A percentile compares a stretch with the other conserved stretches of the same genome.
Evolutionary conservation across 2,888 invertebrate genomes (phyloP).

Genomic region (Nomada fucata): DNA sequence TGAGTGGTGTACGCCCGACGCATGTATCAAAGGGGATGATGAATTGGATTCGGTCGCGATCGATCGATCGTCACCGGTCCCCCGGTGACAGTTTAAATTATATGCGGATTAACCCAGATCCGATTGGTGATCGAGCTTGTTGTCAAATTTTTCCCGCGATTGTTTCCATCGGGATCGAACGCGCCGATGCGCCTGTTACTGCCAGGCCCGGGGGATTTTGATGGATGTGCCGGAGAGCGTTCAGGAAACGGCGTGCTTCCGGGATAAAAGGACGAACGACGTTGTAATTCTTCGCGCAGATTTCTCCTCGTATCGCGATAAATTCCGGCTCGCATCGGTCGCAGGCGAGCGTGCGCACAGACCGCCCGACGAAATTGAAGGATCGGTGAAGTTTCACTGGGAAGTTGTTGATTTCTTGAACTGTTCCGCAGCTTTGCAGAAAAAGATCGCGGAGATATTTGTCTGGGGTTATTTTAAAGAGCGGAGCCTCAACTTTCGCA

Average conservation of each 20-base stretch:
- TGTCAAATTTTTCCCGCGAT: conserved; percentile 21
- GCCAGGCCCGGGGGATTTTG: neutral
- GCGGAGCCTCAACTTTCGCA: too few relatives aligned
- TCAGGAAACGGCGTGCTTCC: neutral
- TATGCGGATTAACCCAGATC: conserved; percentile 47
- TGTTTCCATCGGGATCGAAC: conserved; percentile 18
- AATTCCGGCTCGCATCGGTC: neutral
- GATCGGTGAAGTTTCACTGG: too few relatives aligned
- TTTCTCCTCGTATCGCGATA: neutral
- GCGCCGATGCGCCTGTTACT: conserved; percentile 1
- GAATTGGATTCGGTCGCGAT: conserved; percentile 29
- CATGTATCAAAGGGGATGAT: conserved; percentile 21
- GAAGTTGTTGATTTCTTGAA: too few relatives aligned
- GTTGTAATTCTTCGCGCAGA: neutral
- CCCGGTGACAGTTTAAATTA: conserved; percentile 37
- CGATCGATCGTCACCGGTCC: conserved; percentile 23
- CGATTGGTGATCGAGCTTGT: conserved; percentile 14
- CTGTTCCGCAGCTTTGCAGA: too few relatives aligned
- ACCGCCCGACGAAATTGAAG: too few relatives aligned
- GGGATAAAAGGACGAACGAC: neutral
- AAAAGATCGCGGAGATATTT: too few relatives aligned
- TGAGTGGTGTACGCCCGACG: conserved; percentile 11
- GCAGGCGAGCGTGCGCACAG: neutral
- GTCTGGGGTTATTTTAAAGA: too few relatives aligned
- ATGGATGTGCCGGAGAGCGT: neutral